Conservation (phyloP, 2,797 vertebrate genomes). For the Fundulus diaphanus region DNA sequence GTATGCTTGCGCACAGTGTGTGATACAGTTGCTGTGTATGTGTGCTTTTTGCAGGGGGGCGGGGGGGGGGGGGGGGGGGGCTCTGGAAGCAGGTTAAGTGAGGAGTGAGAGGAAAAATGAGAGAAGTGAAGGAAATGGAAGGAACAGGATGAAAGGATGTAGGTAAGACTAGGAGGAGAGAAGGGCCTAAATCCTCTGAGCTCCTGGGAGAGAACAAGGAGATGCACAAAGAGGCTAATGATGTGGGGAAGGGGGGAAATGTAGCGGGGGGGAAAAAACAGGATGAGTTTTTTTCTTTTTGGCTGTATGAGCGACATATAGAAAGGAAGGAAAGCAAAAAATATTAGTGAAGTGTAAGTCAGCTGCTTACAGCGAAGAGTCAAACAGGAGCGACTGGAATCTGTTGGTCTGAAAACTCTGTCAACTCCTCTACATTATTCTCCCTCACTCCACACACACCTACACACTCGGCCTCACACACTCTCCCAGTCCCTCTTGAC, state of each 20-base stretch:
- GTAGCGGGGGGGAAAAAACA: constrained; percentile 35
- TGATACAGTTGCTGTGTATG: constrained; percentile 35
- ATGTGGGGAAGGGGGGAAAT: constrained; percentile 53
- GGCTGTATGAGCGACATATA: constrained; percentile 11
- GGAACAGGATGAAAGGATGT: constrained; percentile 67
- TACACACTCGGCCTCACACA: constrained; percentile 50
- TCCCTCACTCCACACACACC: constrained; percentile 58
- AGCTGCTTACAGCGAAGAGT: constrained; percentile 45
- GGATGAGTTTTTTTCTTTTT: constrained; percentile 40
- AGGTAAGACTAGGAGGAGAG: constrained; percentile 70
- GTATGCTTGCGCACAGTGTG: constrained; percentile 46
- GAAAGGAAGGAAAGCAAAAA: constrained; percentile 30
- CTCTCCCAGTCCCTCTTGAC: constrained; percentile 58
- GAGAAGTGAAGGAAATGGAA: constrained; percentile 33
- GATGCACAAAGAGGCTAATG: constrained; percentile 60
- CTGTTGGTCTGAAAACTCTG: constrained; percentile 46
- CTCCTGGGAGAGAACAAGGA: constrained; percentile 54
- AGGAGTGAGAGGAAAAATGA: constrained; percentile 17
- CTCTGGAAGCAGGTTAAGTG: constrained; percentile 64
- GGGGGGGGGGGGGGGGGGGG: constrained; percentile 42
- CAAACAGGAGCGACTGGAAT: constrained; percentile 61
- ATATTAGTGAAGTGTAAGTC: constrained; percentile 47
- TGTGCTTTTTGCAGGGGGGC: constrained; percentile 29
- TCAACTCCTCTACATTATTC: constrained; percentile 52
- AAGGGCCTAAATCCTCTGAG: constrained; percentile 70